These are phyloP conservation scores for Lithosia quadra DNA, from an alignment of 2,888 invertebrate genomes.

Conservation along the genomic window DNA sequence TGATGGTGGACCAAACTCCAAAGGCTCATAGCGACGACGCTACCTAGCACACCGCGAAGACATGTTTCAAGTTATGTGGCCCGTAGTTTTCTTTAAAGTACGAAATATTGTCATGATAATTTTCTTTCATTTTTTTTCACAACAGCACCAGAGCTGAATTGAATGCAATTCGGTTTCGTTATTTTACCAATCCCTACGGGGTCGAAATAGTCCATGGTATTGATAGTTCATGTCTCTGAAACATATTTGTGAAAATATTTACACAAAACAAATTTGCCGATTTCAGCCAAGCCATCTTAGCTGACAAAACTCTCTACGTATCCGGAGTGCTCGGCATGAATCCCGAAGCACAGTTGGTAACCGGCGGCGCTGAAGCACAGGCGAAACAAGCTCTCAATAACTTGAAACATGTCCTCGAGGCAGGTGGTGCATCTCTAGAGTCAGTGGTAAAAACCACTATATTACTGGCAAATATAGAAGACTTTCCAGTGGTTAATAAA, in stretches of 20 bases:
- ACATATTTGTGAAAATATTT: neutral
- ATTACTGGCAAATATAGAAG: constrained; percentile 92
- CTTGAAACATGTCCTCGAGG: constrained; percentile 91
- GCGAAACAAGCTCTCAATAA: constrained; percentile 92
- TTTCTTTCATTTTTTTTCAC: too few species aligned
- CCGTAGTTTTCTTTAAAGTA: neutral
- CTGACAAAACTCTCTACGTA: constrained; percentile 93
- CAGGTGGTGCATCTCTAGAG: constrained; percentile 90
- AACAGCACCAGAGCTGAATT: neutral
- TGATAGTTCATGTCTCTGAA: neutral
- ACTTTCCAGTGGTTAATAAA: constrained; percentile 93
- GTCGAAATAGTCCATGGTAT: neutral
- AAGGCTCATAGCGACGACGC: neutral
- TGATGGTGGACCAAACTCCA: too few species aligned
- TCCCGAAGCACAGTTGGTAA: constrained; percentile 89
- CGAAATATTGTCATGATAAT: too few species aligned
- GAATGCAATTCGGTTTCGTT: neutral
- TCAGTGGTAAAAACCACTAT: constrained; percentile 96
- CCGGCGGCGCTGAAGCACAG: constrained; percentile 92
- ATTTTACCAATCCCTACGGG: neutral
- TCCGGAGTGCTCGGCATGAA: constrained; percentile 95
- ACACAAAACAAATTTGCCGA: neutral
- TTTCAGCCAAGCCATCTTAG: constrained; percentile 94
- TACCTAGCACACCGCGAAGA: neutral
- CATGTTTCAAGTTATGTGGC: constrained; percentile 9